These are phyloP conservation scores for Graptemys geographica DNA, from an alignment of 2,797 vertebrate genomes.

Conservation along the genomic window DNA sequence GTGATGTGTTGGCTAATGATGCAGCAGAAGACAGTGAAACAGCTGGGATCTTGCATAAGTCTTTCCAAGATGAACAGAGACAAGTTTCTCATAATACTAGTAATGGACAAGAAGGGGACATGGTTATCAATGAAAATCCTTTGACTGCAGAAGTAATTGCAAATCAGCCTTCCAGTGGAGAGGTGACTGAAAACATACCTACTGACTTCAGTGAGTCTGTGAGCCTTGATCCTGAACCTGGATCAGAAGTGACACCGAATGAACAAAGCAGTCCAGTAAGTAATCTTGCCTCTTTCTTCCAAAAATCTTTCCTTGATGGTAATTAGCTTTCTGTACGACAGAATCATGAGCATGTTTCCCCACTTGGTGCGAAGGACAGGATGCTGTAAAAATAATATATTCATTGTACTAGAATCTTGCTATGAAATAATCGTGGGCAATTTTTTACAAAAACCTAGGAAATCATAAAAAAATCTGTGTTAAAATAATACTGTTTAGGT, in stretches of 20 bases:
- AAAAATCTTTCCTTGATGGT: neutral
- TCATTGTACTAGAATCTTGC: neutral
- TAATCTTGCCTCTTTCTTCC: neutral
- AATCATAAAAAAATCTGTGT: neutral
- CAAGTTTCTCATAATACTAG: conserved; percentile 2
- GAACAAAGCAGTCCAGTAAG: conserved; percentile 76
- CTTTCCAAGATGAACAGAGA: conserved; percentile 13
- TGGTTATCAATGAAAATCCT: neutral
- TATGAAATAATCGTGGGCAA: neutral
- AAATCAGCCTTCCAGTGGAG: conserved; percentile 18
- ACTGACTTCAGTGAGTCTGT: conserved; percentile 89
- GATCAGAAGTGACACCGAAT: conserved; percentile 60
- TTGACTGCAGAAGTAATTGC: conserved; percentile 31
- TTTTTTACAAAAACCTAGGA: neutral
- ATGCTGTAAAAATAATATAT: neutral
- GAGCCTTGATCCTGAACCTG: conserved; percentile 86
- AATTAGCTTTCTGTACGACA: neutral
- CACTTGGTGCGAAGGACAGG: neutral
- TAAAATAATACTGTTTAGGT: neutral
- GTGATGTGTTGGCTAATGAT: conserved; percentile 14
- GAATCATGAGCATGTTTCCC: neutral
- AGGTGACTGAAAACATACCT: conserved; percentile 18
- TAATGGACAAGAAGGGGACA: neutral
- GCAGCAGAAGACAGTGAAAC: neutral
- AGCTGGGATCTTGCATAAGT: neutral